Evolutionary conservation across 2,888 invertebrate genomes (phyloP), one percentile per base, ranked within the genome.

Genomic region (Anticlea derivata): DNA sequence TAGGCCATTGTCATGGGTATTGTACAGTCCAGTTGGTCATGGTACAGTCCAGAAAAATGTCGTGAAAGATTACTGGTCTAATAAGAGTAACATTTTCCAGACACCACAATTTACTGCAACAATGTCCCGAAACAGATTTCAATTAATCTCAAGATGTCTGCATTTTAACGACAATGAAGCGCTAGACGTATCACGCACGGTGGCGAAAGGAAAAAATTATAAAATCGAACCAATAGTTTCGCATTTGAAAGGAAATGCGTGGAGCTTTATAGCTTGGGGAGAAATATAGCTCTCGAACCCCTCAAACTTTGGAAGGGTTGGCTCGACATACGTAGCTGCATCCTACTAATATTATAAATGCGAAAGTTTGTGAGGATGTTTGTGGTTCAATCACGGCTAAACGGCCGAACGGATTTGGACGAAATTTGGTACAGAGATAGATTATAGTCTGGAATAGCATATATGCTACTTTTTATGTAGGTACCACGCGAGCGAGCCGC

Each of bases 301-400:
- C 35, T 69, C 3, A 41, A 46, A 0, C 10, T 29, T 46, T 68
- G 67, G 66, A 68, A 63, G 35, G 68, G 68, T 12, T 61, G 61
- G 60, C 33, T 67, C 0, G 38, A 54, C 17, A 64, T 66, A 1
- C 68, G 65, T 3, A 68, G 69, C 33, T 53, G 61, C 1, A 64
- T 65, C n/a, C n/a, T n/a, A n/a, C n/a, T n/a, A n/a, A n/a, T n/a
- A n/a, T n/a, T n/a, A n/a, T n/a, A n/a, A n/a, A n/a, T n/a, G n/a
- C n/a, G n/a, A n/a, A n/a, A n/a, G n/a, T n/a, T n/a, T n/a, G n/a
- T n/a, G n/a, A n/a, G n/a, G n/a, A n/a, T n/a, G n/a, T n/a, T n/a
- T n/a, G n/a, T n/a, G n/a, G n/a, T n/a, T n/a, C n/a, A n/a, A n/a
- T n/a, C n/a, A n/a, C n/a, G n/a, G n/a, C n/a, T n/a, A n/a, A n/a